A percentile compares a stretch with the other conserved stretches of the same genome.
Evolutionary conservation across 1,140 invertebrate genomes (phyloP).

Genomic region (Heliconius melpomene): DNA sequence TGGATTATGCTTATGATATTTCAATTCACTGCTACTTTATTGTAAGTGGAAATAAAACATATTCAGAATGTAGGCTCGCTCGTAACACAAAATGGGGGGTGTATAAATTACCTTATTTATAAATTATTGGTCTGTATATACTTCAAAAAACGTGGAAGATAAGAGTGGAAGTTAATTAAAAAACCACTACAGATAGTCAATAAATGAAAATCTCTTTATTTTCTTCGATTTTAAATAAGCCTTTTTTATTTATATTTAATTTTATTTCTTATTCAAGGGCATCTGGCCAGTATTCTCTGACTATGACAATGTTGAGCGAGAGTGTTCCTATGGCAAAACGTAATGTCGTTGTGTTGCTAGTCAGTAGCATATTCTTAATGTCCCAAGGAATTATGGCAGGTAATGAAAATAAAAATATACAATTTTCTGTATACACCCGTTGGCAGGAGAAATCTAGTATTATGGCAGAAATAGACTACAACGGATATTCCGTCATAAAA

Average conservation of each 20-base stretch:
- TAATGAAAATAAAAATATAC: not conserved
- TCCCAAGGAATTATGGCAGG: constrained; percentile 27
- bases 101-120: too few species aligned
- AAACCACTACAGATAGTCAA: too few species aligned
- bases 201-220: not conserved
- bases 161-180: too few species aligned
- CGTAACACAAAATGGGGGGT: too few species aligned
- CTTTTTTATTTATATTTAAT: not conserved
- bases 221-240: not conserved
- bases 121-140: too few species aligned
- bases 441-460: too few species aligned
- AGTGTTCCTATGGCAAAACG: constrained; percentile 57
- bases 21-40: constrained; percentile 56
- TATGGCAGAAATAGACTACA: too few species aligned
- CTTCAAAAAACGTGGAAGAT: too few species aligned
- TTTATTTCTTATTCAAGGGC: constrained; percentile 38
- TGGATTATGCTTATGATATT: constrained; percentile 66
- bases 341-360: constrained; percentile 38
- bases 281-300: constrained; percentile 52
- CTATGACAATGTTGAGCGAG: constrained; percentile 61
- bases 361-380: constrained; percentile 22
- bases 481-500: too few species aligned
- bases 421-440: too few species aligned
- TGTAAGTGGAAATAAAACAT: constrained; percentile 49
- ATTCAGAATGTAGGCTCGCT: too few species aligned